Base-by-base conservation (phyloP, 2,797 vertebrate species). In the Pipistrellus kuhlii region DNA sequence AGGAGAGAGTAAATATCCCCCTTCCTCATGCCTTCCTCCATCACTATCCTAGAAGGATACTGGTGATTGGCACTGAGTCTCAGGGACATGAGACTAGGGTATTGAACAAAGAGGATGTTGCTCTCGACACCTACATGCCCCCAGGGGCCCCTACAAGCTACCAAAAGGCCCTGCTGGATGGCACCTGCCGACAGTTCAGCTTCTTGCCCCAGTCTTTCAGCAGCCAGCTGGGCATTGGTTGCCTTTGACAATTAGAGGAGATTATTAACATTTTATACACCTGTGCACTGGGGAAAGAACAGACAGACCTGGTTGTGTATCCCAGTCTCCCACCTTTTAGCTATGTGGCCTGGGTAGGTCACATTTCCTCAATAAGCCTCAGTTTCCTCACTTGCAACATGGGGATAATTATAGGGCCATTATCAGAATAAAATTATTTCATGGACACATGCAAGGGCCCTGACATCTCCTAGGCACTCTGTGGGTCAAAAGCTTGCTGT, bases 201-300 rank as follows among this genome's bases (percentile, higher is more conserved):
- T 73, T 93, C 78, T 93, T 38, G 91, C 12, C 23, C 41, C 32
- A 57, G 84, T 48, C 23, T 93, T 53, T 81, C 59, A 53, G 30
- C 55, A 73, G 85, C 30, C 88, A 93, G 30, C 69, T 72, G 35
- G 84, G 68, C 69, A 93, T 10, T 72, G 53, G 93, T 15, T 83
- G 69, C 38, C 66, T 89, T 41, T 11, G 76, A 80, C 18, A 91
- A 59, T 53, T 94, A 48, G 38, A 84, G n/a, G 46, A 84, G n/a
- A 85, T 66, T 69, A 94, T 87, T 92, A 86, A 90, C 78, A 80
- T 91, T 57, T 92, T 72, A 81, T 88, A 86, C 7, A 69, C 46
- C 18, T 92, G 35, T 88, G 69, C 55, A 90, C 83, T 94, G 8
- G 30, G 27, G 30, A 92, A 94, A 96, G 51, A 83, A 69, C 4